A percentile compares a stretch with the other conserved stretches of the same genome.
phyloP scores from a whole-genome alignment of 2,888 invertebrate species.

The Myopa tessellatipennis region DNA sequence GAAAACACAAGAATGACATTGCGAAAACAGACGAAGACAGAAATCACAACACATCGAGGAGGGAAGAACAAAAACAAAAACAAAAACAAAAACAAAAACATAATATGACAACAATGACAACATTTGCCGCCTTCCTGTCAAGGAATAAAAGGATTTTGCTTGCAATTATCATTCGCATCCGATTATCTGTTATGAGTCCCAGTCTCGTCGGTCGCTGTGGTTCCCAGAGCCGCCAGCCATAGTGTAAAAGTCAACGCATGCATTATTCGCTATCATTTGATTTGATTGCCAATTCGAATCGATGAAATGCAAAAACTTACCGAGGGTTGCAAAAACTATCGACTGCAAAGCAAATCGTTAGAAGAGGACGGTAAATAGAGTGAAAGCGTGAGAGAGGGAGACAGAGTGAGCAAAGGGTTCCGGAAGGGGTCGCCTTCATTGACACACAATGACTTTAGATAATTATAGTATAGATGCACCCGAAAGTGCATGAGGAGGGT shows the following conservation, averaged over 20 bases:
- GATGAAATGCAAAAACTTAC: conserved; percentile 26
- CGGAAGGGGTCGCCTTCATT: no score
- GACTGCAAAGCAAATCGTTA: neutral
- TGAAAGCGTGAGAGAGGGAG: neutral
- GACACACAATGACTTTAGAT: no score
- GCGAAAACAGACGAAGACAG: conserved; percentile 13
- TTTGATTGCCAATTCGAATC: conserved; percentile 36
- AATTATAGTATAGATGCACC: no score
- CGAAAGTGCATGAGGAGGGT: no score
- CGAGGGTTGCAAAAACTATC: conserved; percentile 18
- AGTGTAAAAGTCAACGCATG: conserved; percentile 32
- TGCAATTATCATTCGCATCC: conserved; percentile 12
- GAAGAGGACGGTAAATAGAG: neutral
- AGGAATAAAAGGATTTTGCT: neutral
- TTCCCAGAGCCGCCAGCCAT: neutral
- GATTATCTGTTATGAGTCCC: neutral
- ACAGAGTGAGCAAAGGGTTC: neutral
- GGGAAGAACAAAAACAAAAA: neutral
- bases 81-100: neutral
- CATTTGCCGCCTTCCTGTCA: no score
- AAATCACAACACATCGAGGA: neutral
- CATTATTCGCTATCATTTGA: conserved; percentile 22
- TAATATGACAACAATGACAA: no score
- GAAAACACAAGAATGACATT: conserved; percentile 21
- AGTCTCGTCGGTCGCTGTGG: neutral